These are phyloP conservation scores for Atta cephalotes DNA, from an alignment of 1,140 invertebrate genomes.

Conservation along the genomic window DNA sequence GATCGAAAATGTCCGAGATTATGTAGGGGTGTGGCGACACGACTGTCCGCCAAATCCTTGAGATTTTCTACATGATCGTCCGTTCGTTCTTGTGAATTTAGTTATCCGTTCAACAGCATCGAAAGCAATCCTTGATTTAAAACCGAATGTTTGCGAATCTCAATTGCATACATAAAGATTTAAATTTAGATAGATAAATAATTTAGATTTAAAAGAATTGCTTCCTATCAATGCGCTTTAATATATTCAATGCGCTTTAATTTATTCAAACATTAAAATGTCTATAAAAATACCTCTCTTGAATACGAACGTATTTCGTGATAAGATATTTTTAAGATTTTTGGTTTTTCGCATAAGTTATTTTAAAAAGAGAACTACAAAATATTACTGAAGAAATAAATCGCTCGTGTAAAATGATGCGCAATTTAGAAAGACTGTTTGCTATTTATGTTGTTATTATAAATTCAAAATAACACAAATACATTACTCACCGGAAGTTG, in stretches of 20 bases:
- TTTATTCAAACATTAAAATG: not conserved
- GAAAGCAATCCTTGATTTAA: slow-evolving; percentile 8
- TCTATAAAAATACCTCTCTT: not conserved
- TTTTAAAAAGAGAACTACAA: not conserved
- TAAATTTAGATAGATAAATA: not conserved
- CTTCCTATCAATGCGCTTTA: not conserved
- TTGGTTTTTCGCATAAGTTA: not conserved
- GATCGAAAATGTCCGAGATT: slow-evolving; percentile 55
- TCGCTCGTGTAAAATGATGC: not conserved
- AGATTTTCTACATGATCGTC: slow-evolving; percentile 41
- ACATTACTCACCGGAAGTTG: slow-evolving; percentile 97
- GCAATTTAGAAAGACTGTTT: not conserved
- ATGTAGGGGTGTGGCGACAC: slow-evolving; percentile 47
- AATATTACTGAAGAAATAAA: slow-evolving; percentile 6
- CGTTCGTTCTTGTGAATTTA: slow-evolving; percentile 19
- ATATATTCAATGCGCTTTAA: not conserved
- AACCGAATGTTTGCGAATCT: not conserved
- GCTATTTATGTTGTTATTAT: not conserved
- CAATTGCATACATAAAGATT: slow-evolving; percentile 6
- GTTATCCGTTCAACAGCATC: not conserved
- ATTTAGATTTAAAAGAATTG: not conserved
- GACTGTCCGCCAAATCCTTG: slow-evolving; percentile 22
- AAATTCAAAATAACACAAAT: slow-evolving; percentile 42
- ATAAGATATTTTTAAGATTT: not conserved
- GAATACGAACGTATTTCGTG: not conserved